These are phyloP conservation scores for Pollachius pollachius DNA, from an alignment of 2,113 vertebrate species.

Conservation along the genomic window DNA sequence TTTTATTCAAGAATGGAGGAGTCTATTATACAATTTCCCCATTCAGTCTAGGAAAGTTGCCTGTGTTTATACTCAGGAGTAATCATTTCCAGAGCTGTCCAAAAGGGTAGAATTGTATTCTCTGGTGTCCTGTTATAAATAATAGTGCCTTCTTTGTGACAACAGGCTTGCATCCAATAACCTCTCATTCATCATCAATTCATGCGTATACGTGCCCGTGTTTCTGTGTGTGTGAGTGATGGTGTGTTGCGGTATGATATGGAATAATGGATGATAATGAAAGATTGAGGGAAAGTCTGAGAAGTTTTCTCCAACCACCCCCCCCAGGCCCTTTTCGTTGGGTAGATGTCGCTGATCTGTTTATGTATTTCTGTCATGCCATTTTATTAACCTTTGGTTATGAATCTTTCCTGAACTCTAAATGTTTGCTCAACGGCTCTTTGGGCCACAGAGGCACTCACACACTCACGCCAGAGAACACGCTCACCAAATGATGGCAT, in stretches of 20 bases:
- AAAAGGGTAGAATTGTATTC: constrained; percentile 35
- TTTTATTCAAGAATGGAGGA: too few relatives aligned
- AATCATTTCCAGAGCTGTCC: constrained; percentile 54
- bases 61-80: constrained; percentile 27
- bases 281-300: constrained; percentile 53
- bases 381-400: constrained; percentile 47
- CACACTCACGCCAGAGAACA: constrained; percentile 41
- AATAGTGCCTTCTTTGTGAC: constrained; percentile 39
- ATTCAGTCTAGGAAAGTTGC: too few relatives aligned
- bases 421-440: constrained; percentile 4
- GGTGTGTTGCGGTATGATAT: not conserved
- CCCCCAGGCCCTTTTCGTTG: constrained; percentile 15
- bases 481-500: constrained; percentile 57
- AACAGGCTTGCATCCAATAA: constrained; percentile 36
- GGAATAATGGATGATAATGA: not conserved
- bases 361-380: constrained; percentile 61
- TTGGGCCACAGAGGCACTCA: constrained; percentile 43
- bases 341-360: constrained; percentile 48
- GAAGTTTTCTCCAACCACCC: constrained; percentile 1
- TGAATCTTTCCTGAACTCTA: constrained; percentile 11
- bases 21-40: too few relatives aligned
- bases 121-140: constrained; percentile 25
- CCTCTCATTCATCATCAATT: constrained; percentile 14
- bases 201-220: constrained; percentile 42
- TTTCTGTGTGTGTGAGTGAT: not conserved